These are phyloP conservation scores for Addax nasomaculatus DNA, from an alignment of 2,113 vertebrate genomes.

Conservation along the genomic window DNA sequence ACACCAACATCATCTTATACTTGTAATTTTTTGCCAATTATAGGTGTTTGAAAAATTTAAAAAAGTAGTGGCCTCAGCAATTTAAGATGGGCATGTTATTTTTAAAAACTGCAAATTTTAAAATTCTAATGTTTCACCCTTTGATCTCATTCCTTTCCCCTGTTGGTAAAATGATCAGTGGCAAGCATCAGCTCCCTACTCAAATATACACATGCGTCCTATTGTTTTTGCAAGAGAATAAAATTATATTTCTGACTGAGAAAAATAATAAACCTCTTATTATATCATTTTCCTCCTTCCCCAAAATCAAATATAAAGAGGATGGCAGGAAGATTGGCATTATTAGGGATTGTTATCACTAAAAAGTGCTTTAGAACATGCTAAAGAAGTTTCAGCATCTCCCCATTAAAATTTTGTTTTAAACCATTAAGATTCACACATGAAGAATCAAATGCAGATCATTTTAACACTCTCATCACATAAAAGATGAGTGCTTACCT, in stretches of 20 bases:
- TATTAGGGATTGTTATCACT: background rate
- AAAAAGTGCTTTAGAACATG: background rate
- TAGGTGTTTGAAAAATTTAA: background rate
- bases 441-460: background rate
- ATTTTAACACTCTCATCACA: background rate
- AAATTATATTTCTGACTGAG: constrained; percentile 3
- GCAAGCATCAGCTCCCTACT: background rate
- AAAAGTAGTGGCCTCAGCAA: background rate
- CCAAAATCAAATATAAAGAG: background rate
- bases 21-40: background rate
- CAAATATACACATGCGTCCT: background rate
- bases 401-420: background rate
- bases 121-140: background rate
- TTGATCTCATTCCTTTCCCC: background rate
- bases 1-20: background rate
- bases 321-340: background rate
- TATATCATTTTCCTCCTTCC: constrained; percentile 8
- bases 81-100: background rate
- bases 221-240: background rate
- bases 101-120: background rate
- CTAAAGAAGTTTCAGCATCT: background rate
- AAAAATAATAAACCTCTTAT: constrained; percentile 25
- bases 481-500: background rate
- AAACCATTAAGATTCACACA: background rate
- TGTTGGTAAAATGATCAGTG: constrained; percentile 7